Base-by-base conservation (phyloP, 1,140 invertebrate genomes). In the Manduca sexta region DNA sequence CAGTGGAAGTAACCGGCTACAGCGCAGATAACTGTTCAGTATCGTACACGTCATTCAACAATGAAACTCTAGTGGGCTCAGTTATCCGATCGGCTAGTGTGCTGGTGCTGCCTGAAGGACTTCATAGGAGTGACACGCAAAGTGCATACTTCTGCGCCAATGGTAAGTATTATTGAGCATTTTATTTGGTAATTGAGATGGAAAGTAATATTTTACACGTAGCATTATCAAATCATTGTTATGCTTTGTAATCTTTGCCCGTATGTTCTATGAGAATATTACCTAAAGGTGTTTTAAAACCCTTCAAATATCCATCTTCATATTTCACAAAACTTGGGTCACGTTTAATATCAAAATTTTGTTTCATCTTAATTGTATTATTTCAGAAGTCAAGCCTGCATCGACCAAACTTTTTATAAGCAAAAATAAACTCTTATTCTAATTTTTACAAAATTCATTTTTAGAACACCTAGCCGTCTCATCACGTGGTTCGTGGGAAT, bases 141-240 rank as follows among this genome's bases (percentile, higher is more conserved):
- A 91, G 89, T 54, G 90, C 90, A 7, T 91, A 91, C 69, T 91
- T 91, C 68, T 91, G 90, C 71, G 90, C 90, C 11, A 91, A 91
- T 59, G 90, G 90, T 91, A 65, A 75, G 68, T n/a, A n/a, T n/a
- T n/a, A n/a, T n/a, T n/a, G n/a, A n/a, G n/a, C n/a, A n/a, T n/a
- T n/a, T n/a, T n/a, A n/a, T n/a, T n/a, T n/a, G n/a, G n/a, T n/a
- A n/a, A n/a, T n/a, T n/a, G n/a, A n/a, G n/a, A n/a, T n/a, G n/a
- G n/a, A n/a, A n/a, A n/a, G n/a, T n/a, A n/a, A n/a, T n/a, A n/a
- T n/a, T n/a, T n/a, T n/a, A n/a, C n/a, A n/a, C n/a, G n/a, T n/a
- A n/a, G n/a, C n/a, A n/a, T n/a, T n/a, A n/a, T n/a, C n/a, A n/a
- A n/a, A n/a, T n/a, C n/a, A n/a, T n/a, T n/a, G n/a, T n/a, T n/a